Conservation (phyloP, 2,113 vertebrate species). For the Bagarius yarrelli region DNA sequence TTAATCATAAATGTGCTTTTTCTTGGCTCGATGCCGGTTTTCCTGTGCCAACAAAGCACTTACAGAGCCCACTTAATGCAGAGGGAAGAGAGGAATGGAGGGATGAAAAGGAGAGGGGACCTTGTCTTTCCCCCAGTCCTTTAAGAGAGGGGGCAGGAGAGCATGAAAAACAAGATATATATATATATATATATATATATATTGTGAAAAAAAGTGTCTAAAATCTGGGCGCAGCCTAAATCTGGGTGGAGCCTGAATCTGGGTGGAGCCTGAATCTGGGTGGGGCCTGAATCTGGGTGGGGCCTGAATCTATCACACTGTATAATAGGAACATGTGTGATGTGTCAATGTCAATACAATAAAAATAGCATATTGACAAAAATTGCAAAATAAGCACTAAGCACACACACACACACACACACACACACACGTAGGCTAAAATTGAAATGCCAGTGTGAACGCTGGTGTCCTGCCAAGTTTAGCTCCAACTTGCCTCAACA, state of each 20-base stretch:
- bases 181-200: no score
- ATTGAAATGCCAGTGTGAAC: not conserved
- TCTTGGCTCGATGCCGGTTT: constrained; percentile 55
- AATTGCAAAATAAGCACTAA: not conserved
- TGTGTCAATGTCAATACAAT: not conserved
- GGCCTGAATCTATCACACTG: not conserved
- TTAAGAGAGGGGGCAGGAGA: not conserved
- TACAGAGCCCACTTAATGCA: constrained; percentile 59
- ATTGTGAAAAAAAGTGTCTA: not conserved
- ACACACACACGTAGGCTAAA: not conserved
- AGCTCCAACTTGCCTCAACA: no score
- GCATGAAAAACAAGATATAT: not conserved
- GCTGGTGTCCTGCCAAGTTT: not conserved
- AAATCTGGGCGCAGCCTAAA: no score
- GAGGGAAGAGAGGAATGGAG: constrained; percentile 25
- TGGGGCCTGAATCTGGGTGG: not conserved
- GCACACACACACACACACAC: not conserved
- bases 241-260: no score
- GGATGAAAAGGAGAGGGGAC: not conserved
- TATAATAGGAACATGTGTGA: constrained; percentile 5
- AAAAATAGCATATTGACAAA: not conserved
- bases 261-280: no score
- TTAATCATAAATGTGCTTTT: constrained; percentile 61
- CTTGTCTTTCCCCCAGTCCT: not conserved
- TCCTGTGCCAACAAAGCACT: constrained; percentile 60